Evolutionary conservation across 2,888 invertebrate species (phyloP), one percentile per base, ranked within the genome.

Genomic region (Parthenolecanium corni): DNA sequence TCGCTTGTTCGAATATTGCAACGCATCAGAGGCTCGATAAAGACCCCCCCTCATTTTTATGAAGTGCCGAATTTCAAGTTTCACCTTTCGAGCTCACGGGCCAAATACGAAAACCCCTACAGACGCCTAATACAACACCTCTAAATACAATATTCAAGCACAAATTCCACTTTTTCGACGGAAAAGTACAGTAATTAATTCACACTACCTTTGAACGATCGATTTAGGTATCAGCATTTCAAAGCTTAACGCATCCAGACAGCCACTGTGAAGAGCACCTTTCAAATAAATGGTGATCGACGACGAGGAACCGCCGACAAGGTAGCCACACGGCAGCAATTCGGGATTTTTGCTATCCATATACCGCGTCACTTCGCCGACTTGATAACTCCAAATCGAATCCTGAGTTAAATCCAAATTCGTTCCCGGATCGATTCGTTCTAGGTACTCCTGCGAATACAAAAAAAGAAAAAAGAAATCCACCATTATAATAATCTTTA

Each of bases 181-280:
- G 52, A 52, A 52, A 36, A 12, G 18, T 4, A n/a, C n/a, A n/a
- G n/a, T n/a, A n/a, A n/a, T n/a, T n/a, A n/a, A n/a, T 14, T 6
- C 21, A 46, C 18, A 24, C 23, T 77, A 78, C 74, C 96, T 84
- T 76, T 95, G 93, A 62, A 97, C 87, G 70, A 95, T 92, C 71
- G 93, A 89, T 77, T 94, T 89, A 67, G 96, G 95, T 74, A 95
- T 93, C 67, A 96, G 80, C 64, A 94, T 94, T 75, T 96, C 94
- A 73, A 96, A 94, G 9, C 93, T 90, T 69, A 98, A 78, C 25
- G 94, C 81, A 72, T 97, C 96, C 67, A 97, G 86, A 71, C 91
- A 89, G 68, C 89, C 80, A 24, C 86, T 86, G 68, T 86, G 85
- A 21, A 87, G 85, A 66, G 89, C 88, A 63, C 74, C 76, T 73